phyloP scores from a whole-genome alignment of 2,888 invertebrate genomes.

The Nephrotoma flavescens region DNA sequence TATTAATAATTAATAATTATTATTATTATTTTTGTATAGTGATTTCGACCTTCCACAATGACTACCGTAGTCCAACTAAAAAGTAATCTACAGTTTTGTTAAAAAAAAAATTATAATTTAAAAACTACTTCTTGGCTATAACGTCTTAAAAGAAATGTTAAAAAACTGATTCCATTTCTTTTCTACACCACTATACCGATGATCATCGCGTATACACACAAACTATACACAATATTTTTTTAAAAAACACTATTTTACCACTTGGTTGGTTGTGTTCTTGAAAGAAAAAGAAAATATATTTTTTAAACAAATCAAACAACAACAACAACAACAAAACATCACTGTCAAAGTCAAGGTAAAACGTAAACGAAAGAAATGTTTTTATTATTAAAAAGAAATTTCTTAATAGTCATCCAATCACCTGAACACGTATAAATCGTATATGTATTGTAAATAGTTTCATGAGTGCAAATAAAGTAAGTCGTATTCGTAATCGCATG shows the following conservation, averaged over 20 bases:
- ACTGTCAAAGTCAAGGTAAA: slow-evolving; percentile 3
- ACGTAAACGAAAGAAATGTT: background rate
- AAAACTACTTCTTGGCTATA: background rate
- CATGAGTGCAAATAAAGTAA: background rate
- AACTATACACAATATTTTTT: background rate
- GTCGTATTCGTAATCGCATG: background rate
- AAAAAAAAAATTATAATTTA: background rate
- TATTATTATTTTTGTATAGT: background rate
- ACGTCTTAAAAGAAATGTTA: background rate
- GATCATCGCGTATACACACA: background rate
- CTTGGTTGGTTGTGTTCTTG: background rate
- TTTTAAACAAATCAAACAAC: background rate
- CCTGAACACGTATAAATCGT: background rate
- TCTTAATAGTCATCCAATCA: background rate
- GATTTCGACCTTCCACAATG: slow-evolving; percentile 5
- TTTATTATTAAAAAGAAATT: background rate
- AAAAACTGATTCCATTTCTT: background rate
- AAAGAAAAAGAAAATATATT: background rate
- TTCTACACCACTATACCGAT: background rate
- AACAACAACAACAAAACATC: background rate
- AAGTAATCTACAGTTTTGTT: background rate
- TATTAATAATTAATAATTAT: background rate
- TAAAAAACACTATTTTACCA: background rate
- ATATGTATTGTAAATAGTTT: background rate
- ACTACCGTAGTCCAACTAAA: slow-evolving; percentile 5